Evolutionary conservation across 2,888 invertebrate genomes (phyloP), one percentile per base, ranked within the genome.

Genomic region (Leucoma salicis): DNA sequence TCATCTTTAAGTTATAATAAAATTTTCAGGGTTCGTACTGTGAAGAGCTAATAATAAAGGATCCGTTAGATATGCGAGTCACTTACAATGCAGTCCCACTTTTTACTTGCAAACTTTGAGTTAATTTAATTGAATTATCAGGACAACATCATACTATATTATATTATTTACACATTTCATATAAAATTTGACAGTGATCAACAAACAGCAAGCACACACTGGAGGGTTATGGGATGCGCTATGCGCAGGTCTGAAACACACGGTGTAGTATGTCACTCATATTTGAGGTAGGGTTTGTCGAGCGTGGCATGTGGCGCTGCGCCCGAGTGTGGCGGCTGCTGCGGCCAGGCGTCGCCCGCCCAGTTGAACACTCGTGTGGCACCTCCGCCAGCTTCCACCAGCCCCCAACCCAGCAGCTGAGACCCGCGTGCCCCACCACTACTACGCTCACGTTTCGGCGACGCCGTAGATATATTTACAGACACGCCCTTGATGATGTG

Each of bases 391-490:
- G 62, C 74, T 21, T 80, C 79, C 50, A 81, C 63, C 53, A 84
- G 59, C 7, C 83, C 81, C 83, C 82, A 83, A 44, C 81, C 77
- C 39, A 81, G 63, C 47, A 77, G 52, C 36, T 32, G 47, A 13
- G 59, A 58, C 28, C 50, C 48, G 12, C 49, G 53, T 15, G 47
- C 44, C 10, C 72, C 73, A 29, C 37, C 51, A 7, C 70, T 72
- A 6, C 13, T 12, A 18, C 90, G 88, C 57, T 93, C 93, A 55
- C 92, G 93, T 80, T 96, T 96, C 11, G 96, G 96, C 15, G 96
- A 95, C 15, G 96, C 96, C 67, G 95, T 95, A 14, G 95, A 95
- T 48, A 97, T 95, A 82, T 96, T 95, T 32, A 96, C 95, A 10
- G 95, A 95, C 38, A 96, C 95, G 39, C 96, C 94, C 77, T 95